Evolutionary conservation across 2,113 vertebrate species (phyloP).

Genomic region (Thunnus thynnus): DNA sequence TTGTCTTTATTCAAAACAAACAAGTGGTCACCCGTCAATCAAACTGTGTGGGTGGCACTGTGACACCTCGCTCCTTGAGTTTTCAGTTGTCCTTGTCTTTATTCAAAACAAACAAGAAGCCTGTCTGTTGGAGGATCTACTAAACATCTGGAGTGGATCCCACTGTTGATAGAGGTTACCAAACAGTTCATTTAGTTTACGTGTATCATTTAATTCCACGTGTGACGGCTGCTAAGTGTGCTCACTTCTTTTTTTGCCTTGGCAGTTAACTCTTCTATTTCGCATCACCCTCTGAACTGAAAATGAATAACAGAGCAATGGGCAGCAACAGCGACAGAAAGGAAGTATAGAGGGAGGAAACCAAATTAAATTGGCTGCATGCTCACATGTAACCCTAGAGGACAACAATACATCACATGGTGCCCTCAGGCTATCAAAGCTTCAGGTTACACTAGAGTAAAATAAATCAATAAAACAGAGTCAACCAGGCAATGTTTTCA

Average conservation of each 20-base stretch:
- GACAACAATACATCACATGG: neutral
- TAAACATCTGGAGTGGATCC: neutral
- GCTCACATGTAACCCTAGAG: slow-evolving; percentile 5
- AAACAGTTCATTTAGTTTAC: neutral
- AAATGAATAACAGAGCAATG: slow-evolving; percentile 18
- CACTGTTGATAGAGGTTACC: neutral
- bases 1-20: neutral
- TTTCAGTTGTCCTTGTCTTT: neutral
- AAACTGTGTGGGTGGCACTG: neutral
- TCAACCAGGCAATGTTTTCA: neutral
- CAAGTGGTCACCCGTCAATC: slow-evolving; percentile 18
- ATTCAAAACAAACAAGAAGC: neutral
- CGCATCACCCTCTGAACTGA: slow-evolving; percentile 16
- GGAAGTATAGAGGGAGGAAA: neutral
- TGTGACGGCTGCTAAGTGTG: neutral
- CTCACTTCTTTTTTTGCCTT: slow-evolving; percentile 12
- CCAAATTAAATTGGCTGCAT: slow-evolving; percentile 1
- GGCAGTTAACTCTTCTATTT: slow-evolving; percentile 21
- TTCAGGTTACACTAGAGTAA: slow-evolving; percentile 29
- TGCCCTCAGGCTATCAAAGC: slow-evolving; percentile 15
- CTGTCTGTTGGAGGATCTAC: neutral
- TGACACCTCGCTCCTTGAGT: slow-evolving; percentile 4
- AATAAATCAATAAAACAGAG: slow-evolving; percentile 24
- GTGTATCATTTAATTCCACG: slow-evolving; percentile 10
- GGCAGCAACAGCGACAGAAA: neutral